Evolutionary conservation across 2,113 vertebrate species (phyloP).

Genomic region (Xiphophorus hellerii): DNA sequence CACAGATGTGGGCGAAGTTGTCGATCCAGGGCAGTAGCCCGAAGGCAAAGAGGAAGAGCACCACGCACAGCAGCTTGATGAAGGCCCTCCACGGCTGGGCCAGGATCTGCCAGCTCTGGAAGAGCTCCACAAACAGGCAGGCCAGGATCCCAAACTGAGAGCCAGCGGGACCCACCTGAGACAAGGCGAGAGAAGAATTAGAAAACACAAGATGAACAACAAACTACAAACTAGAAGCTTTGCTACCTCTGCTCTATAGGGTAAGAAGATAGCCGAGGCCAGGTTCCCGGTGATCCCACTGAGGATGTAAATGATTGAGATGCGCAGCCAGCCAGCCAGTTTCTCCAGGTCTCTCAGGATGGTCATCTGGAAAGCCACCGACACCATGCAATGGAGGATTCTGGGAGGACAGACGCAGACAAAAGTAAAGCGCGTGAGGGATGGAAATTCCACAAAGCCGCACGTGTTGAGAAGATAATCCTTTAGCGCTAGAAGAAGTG

Average conservation of each 20-base stretch:
- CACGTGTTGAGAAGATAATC: slow-evolving; percentile 60
- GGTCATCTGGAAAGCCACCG: slow-evolving; percentile 98
- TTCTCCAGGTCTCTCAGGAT: slow-evolving; percentile 97
- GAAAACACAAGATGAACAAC: neutral
- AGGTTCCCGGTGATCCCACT: slow-evolving; percentile 97
- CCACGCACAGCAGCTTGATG: slow-evolving; percentile 93
- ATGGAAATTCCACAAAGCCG: slow-evolving; percentile 11
- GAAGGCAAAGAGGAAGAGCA: slow-evolving; percentile 96
- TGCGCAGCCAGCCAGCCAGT: slow-evolving; percentile 97
- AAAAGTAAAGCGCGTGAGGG: slow-evolving; percentile 8
- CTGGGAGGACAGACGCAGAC: slow-evolving; percentile 74
- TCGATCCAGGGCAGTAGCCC: slow-evolving; percentile 98
- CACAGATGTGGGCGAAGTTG: slow-evolving; percentile 96
- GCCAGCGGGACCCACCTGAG: slow-evolving; percentile 94
- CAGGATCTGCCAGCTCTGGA: slow-evolving; percentile 99
- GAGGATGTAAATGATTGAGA: slow-evolving; percentile 98
- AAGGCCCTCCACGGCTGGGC: slow-evolving; percentile 95
- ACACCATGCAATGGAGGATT: slow-evolving; percentile 98
- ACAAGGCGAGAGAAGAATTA: slow-evolving; percentile 26
- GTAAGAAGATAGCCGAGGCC: slow-evolving; percentile 96
- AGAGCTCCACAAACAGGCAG: slow-evolving; percentile 97
- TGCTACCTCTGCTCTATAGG: slow-evolving; percentile 95
- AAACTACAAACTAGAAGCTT: too few relatives aligned
- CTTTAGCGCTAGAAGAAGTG: slow-evolving; percentile 31
- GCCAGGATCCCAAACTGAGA: slow-evolving; percentile 99